Conservation (phyloP, 2,797 vertebrate species). For the Takifugu rubripes region DNA sequence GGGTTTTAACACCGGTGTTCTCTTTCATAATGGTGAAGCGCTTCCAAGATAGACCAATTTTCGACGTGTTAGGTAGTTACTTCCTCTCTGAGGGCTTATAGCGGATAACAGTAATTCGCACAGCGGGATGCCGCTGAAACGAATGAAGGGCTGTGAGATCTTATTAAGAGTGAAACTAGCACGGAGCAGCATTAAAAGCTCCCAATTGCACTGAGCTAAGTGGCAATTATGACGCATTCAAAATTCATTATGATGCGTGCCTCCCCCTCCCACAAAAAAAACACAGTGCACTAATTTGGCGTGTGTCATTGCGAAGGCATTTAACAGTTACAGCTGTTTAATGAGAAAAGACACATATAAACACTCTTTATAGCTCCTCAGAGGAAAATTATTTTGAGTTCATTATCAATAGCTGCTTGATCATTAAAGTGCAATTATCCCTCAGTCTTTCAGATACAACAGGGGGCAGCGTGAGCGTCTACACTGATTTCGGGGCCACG, state of each 20-base stretch:
- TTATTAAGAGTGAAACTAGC: slow-evolving; percentile 66
- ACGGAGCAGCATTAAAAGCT: slow-evolving; percentile 53
- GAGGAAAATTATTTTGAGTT: slow-evolving; percentile 15
- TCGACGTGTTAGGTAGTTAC: slow-evolving; percentile 67
- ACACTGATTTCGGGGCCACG: slow-evolving; percentile 41
- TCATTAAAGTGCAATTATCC: slow-evolving; percentile 52
- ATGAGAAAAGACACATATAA: slow-evolving; percentile 6
- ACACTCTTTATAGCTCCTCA: slow-evolving; percentile 6
- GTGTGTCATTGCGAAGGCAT: slow-evolving; percentile 7
- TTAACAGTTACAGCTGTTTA: slow-evolving; percentile 26
- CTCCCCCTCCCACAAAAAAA: slow-evolving; percentile 12
- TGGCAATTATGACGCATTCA: slow-evolving; percentile 49
- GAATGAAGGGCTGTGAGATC: slow-evolving; percentile 55
- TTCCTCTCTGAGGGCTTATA: slow-evolving; percentile 71
- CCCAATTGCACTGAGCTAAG: slow-evolving; percentile 42
- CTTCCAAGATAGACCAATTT: slow-evolving; percentile 65
- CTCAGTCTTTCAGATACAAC: slow-evolving; percentile 29
- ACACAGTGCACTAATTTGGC: slow-evolving; percentile 16
- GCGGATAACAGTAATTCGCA: slow-evolving; percentile 63
- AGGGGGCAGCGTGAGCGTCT: slow-evolving; percentile 31
- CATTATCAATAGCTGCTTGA: slow-evolving; percentile 32
- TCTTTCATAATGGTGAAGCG: slow-evolving; percentile 24
- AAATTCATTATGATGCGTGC: slow-evolving; percentile 34
- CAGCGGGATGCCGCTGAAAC: slow-evolving; percentile 57
- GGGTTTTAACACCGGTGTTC: slow-evolving; percentile 49